Evolutionary conservation across 2,888 invertebrate genomes (phyloP), one percentile per base, ranked within the genome.

Genomic region (Crioceris asparagi): DNA sequence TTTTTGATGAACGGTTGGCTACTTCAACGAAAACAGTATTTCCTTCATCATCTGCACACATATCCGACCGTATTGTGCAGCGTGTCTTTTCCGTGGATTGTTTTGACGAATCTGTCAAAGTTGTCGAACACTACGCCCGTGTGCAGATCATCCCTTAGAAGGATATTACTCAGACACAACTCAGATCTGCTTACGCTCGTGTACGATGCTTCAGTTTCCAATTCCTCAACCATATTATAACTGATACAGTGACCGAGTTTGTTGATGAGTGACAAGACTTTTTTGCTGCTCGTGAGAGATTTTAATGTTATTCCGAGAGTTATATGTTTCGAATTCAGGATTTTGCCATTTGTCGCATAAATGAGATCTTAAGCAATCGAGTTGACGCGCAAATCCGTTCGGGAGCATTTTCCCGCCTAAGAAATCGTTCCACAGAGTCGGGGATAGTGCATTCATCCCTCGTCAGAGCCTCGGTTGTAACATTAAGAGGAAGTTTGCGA

Each of bases 291-390:
- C n/a, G 32, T 32, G n/a, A 32, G 19, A 32, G 8, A 18, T 15
- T 32, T 32, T 15, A 3, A 32, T 2, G 32, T 19, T 19, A 32
- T 32, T n/a, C 19, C 32, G 5, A 46, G 17, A n/a, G 29, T 38
- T n/a, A 46, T 10, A 33, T 44, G 44, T 37, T 46, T 46, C n/a
- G 32, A 18, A 7, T 39, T 32, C 37, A 44, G 44, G 4, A 44
- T 16, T 31, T 16, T 35, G 12, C 40, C 43, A 18, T 37, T 45
- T 8, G 40, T 32, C 16, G 39, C 41, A 39, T 39, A 39, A 38
- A 44, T 44, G 11, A 36, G 26, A 33, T 38, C 43, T 41, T 41
- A 7, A 7, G 29, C 29, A 5, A 29, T 7, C 6, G 29, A 29
- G 6, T 29, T 29, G 6, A 6, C n/a, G n/a, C n/a, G n/a, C n/a